Evolutionary conservation across 2,888 invertebrate species (phyloP), one percentile per base, ranked within the genome.

Genomic region (Drosophila tripunctata): DNA sequence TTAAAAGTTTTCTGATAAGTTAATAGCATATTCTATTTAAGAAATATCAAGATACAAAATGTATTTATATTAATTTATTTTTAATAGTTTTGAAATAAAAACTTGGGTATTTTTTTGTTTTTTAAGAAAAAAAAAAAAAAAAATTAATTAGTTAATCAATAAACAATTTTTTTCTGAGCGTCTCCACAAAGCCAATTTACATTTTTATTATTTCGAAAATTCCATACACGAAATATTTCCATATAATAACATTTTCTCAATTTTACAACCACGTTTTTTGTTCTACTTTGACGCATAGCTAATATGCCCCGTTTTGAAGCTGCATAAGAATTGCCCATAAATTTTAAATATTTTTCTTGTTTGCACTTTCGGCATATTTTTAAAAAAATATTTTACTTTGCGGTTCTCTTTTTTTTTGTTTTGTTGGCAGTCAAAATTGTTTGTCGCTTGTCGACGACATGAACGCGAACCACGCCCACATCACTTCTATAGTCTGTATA

Each of bases 321-420:
- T 17, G 27, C 22, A 15, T 14, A 35, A 22, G 38, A 78, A 82
- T 66, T 75, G 61, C 71, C 64, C 79, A 82, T 82, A 79, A 82
- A 80, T 82, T 68, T 70, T 31, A 78, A 82, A 78, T 74, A 82
- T 82, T 71, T 76, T 71, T 68, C 80, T 69, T 80, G 75, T 81
- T 81, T 83, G 80, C 80, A 78, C 79, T 80, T 79, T 75, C 50
- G 79, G 78, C 78, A 75, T 75, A 79, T 73, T 73, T 72, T 63
- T 57, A 31, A 8, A 5, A 48, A 56, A 54, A 36, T 43, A 61
- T 35, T 63, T 69, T 36, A 31, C 30, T 57, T 57, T 24, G 22
- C 48, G 44, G 24, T 54, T 22, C 1, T 44, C 8, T 27, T 36
- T 44, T 60, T 43, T 30, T 35, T 55, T 3, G 40, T 40, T 41